Conservation (phyloP, 2,888 invertebrate species). For the Cephus sareptanus region DNA sequence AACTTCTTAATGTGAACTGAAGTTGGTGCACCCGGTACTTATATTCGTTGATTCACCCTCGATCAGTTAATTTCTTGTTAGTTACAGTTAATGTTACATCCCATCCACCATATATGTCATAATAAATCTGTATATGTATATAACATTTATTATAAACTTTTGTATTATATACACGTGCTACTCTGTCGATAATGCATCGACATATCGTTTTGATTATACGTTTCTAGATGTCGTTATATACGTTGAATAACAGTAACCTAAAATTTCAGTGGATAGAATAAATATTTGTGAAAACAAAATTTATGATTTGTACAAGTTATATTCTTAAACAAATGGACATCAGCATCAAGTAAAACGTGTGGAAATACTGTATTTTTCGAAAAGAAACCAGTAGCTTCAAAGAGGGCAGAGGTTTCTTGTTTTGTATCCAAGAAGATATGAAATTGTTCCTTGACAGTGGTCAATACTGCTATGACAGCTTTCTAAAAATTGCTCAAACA, state of each 20-base stretch:
- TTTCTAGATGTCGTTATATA: not conserved
- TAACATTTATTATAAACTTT: not conserved
- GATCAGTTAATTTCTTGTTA: not conserved
- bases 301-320: not conserved
- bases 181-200: not conserved
- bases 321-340: not conserved
- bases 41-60: not conserved
- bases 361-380: not conserved
- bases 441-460: not conserved
- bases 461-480: not conserved
- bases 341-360: not conserved
- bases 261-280: not conserved
- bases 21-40: not conserved
- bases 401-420: not conserved
- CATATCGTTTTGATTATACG: not conserved
- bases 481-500: not conserved
- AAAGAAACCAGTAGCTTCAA: not conserved
- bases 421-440: not conserved
- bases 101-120: constrained; percentile 33
- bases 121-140: not conserved
- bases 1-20: not conserved
- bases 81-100: constrained; percentile 22
- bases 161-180: not conserved
- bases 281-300: not conserved
- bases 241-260: not conserved